phyloP scores from a whole-genome alignment of 2,888 invertebrate species.

The Leptopilina myrica region DNA sequence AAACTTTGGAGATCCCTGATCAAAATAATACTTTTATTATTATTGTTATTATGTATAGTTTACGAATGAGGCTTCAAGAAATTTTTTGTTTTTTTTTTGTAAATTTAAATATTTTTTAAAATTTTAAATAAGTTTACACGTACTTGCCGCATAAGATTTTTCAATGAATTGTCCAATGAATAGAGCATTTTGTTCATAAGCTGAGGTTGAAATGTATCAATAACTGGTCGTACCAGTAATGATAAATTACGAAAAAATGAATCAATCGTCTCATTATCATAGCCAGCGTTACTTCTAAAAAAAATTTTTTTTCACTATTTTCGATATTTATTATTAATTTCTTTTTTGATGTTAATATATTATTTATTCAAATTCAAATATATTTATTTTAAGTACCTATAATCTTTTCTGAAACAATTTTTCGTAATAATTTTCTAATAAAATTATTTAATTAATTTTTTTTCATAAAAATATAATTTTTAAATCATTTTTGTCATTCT shows the following conservation, averaged over 20 bases:
- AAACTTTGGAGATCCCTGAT: too few relatives aligned
- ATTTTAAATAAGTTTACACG: not conserved
- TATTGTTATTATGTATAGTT: too few relatives aligned
- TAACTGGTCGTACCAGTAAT: not conserved
- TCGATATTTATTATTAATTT: too few relatives aligned
- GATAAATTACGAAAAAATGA: constrained; percentile 16
- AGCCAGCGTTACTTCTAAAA: constrained; percentile 11
- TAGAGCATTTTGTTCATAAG: constrained; percentile 1
- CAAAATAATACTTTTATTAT: too few relatives aligned
- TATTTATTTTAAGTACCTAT: too few relatives aligned
- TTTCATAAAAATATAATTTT: too few relatives aligned
- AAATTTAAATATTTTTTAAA: not conserved
- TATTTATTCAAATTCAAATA: too few relatives aligned
- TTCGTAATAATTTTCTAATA: too few relatives aligned
- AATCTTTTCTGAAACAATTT: too few relatives aligned
- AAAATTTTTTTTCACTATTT: not conserved
- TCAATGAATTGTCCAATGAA: not conserved
- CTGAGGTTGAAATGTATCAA: not conserved
- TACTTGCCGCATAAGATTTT: constrained; percentile 12
- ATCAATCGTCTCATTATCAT: not conserved
- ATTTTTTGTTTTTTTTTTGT: not conserved
- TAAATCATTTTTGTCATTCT: not conserved
- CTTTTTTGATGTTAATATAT: too few relatives aligned
- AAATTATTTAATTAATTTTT: too few relatives aligned
- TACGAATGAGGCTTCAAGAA: too few relatives aligned